A percentile compares a stretch with the other conserved stretches of the same genome.
These are phyloP conservation scores for Pseudanteris insignis DNA, from an alignment of 2,888 invertebrate genomes.

Conservation along the genomic window DNA sequence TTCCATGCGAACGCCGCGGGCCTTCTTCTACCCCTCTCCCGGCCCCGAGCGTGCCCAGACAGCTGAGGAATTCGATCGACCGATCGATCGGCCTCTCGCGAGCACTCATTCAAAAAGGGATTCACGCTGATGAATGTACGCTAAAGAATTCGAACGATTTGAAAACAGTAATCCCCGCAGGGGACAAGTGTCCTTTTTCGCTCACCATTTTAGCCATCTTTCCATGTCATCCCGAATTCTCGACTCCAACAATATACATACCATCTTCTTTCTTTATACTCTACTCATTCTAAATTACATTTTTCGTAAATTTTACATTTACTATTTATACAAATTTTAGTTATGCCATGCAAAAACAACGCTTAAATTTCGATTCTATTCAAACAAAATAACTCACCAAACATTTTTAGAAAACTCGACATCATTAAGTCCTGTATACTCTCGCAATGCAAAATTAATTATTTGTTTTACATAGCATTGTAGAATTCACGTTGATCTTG, in stretches of 20 bases:
- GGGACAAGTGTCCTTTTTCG: conserved; percentile 1
- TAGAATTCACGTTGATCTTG: too few species aligned
- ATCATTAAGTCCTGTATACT: too few species aligned
- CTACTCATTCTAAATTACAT: not conserved
- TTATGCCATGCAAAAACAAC: too few species aligned
- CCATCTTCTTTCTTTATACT: not conserved
- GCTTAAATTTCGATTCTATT: too few species aligned
- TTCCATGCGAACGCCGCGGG: too few species aligned
- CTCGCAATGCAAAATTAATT: too few species aligned
- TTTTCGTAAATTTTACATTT: too few species aligned
- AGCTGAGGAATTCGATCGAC: conserved; percentile 50
- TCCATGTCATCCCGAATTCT: not conserved
- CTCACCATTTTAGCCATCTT: not conserved
- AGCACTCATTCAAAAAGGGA: conserved; percentile 35
- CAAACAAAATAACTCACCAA: too few species aligned
- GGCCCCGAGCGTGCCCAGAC: not conserved
- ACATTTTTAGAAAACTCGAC: too few species aligned
- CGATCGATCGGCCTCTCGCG: conserved; percentile 24
- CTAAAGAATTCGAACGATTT: conserved; percentile 22
- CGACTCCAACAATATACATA: not conserved
- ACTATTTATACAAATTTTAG: too few species aligned
- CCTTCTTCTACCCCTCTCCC: conserved; percentile 25
- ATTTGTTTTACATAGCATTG: too few species aligned
- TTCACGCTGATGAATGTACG: conserved; percentile 23
- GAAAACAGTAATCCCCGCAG: conserved; percentile 19